Percentiles rank a stretch among this genome's conserved stretches.
Evolutionary conservation across 1,140 invertebrate genomes (phyloP).

Genomic region (Druon quercuslanigerum): DNA sequence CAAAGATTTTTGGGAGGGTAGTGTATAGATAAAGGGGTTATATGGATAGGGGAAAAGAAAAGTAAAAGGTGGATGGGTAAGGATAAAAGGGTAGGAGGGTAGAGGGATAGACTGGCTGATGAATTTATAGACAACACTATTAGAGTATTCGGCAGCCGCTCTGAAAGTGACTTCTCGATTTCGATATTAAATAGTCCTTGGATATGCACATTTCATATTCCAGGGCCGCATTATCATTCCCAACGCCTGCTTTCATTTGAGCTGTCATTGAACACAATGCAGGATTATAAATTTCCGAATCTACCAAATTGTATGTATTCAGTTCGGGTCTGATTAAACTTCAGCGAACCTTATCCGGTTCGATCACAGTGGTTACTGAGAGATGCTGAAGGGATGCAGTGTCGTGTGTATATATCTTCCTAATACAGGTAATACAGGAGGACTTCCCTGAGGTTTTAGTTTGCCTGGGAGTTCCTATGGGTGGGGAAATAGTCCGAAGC

Average conservation of each 20-base stretch:
- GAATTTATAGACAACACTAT: too few species aligned
- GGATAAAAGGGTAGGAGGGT: too few species aligned
- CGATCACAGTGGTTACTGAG: background rate
- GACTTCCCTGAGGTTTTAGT: background rate
- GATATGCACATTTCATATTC: background rate
- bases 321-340: background rate
- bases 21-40: too few species aligned
- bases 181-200: too few species aligned
- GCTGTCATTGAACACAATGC: background rate
- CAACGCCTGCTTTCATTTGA: background rate
- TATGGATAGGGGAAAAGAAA: too few species aligned
- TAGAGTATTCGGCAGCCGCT: too few species aligned
- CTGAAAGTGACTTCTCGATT: too few species aligned
- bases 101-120: too few species aligned
- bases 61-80: too few species aligned
- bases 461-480: background rate
- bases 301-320: background rate
- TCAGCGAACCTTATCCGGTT: background rate
- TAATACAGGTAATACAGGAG: background rate
- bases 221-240: background rate
- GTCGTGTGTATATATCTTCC: background rate
- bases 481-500: constrained; percentile 22
- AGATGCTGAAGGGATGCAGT: background rate
- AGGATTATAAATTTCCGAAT: background rate
- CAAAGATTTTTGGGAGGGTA: too few species aligned